Percentiles rank a stretch among this genome's conserved stretches.
Evolutionary conservation across 1,140 invertebrate genomes (phyloP).

Genomic region (Agrypnia vestita): DNA sequence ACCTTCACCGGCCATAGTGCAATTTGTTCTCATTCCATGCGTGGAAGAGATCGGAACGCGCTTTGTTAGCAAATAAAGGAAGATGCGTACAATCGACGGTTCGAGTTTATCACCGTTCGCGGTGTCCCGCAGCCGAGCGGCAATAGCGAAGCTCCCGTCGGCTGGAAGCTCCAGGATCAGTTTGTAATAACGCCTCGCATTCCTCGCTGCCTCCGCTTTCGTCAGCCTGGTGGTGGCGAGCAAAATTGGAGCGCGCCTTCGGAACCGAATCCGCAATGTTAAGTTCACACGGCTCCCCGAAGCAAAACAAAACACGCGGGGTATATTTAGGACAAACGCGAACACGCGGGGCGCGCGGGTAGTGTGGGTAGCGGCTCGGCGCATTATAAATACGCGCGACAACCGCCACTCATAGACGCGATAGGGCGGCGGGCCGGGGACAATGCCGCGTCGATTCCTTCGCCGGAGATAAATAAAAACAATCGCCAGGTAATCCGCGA

Average conservation of each 20-base stretch:
- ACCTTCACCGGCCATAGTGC: no score
- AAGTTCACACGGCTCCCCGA: neutral
- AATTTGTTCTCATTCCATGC: no score
- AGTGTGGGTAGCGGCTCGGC: neutral
- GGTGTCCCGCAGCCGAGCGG: no score
- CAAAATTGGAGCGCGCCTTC: constrained; percentile 19
- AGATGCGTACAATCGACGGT: no score
- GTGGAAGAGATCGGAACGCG: no score
- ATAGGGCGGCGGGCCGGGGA: neutral
- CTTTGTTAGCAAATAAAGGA: no score
- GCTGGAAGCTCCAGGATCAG: neutral
- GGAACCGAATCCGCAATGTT: constrained; percentile 4
- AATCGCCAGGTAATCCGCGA: no score
- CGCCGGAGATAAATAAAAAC: no score
- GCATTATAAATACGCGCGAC: constrained; percentile 15
- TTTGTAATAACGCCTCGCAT: neutral
- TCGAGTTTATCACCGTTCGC: no score
- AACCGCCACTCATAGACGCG: constrained; percentile 20
- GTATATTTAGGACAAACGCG: constrained; percentile 22
- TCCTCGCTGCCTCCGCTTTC: neutral
- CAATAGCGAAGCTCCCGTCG: neutral
- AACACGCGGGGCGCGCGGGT: neutral
- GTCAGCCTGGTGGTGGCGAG: neutral
- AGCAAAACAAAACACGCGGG: neutral
- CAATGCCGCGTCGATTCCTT: no score